Base-by-base conservation (phyloP, 2,113 vertebrate species). In the Cyphomyrus discorhynchus region DNA sequence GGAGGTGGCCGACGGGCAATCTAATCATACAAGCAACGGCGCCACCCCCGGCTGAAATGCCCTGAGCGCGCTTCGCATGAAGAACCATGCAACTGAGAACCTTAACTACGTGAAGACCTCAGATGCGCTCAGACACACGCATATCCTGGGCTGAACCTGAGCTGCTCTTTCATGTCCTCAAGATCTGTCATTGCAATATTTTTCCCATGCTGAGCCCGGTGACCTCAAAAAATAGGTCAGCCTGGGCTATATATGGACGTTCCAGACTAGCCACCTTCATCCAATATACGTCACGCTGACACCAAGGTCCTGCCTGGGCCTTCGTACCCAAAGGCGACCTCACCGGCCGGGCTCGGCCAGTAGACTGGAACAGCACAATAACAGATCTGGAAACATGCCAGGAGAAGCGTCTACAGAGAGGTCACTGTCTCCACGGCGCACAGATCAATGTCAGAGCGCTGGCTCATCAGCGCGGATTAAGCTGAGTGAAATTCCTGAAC, bases 191-290 rank as follows among this genome's bases (percentile, higher is more conserved):
- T 24, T 17, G 19, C 46, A 13, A 27, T 47, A 21, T 27, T 86
- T 86, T 50, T 86, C 47, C 47, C 83, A 86, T 47, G 82, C 27
- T 87, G 85, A 87, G 49, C 85, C 15, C 27, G 6, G 13, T 87
- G 85, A 53, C 49, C 85, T 87, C 85, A 87, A 87, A 46, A 86
- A 86, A 52, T 4, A 84, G 82, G 45, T 84, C 82, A 84, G 2
- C 35, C n/a, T 31, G 27, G 6, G 50, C 27, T 39, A 87, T 52
- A 86, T 53, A 39, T 24, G 21, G 45, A 50, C n/a, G n/a, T 86
- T 86, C 45, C 47, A 47, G 46, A 85, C 46, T 50, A n/a, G 24
- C 83, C 21, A 11, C 46, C 45, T n/a, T 19, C 83, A 50, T 27
- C 82, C 24, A 24, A 47, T 49, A 86, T 45, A 86, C 45, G 47